Evolutionary conservation across 2,113 vertebrate genomes (phyloP), one percentile per base, ranked within the genome.

Genomic region (Hyperopisus bebe): DNA sequence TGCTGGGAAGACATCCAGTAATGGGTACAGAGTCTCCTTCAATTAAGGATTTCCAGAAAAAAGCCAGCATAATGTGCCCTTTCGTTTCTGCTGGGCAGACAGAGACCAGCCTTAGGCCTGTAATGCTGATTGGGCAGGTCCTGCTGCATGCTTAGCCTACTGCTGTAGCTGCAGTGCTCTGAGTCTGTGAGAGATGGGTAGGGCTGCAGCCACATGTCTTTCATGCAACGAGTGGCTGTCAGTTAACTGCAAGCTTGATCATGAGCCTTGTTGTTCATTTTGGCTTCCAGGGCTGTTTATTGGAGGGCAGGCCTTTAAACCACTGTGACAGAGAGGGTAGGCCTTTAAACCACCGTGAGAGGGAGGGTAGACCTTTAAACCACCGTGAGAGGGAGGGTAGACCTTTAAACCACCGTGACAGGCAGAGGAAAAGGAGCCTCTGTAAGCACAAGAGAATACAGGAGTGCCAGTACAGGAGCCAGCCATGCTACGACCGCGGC

Each of bases 1-100:
- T 88, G 90, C 92, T 91, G 94, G 92, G 93, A 92, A 89, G 83
- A 90, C 7, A n/a, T 94, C 92, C 94, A 94, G 92, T 77, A 91
- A 51, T n/a, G n/a, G 85, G 88, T 90, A 90, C 88, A 86, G 89
- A 83, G 74, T 90, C 86, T 91, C 90, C 74, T 88, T 92, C 66
- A 62, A 19, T 89, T 80, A 86, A 51, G 44, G 4, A 19, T 85
- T 24, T 21, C 83, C 90, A 85, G 6, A 44, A 19, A 77, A 39
- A 77, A 77, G 31, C 31, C 70, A 39, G 15, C 51, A 21, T 21
- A 35, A 58, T 58, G 35, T 51, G 80, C 89, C 89, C 53, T 70
- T 86, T 17, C 8, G 17, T 42, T 39, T 9, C 9, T 50, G 35
- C 74, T 74, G 50, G 66, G 47, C 15, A 19, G 47, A 55, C 6